Evolutionary conservation across 2,888 invertebrate genomes (phyloP), one percentile per base, ranked within the genome.

Genomic region (Lathronympha strigana): DNA sequence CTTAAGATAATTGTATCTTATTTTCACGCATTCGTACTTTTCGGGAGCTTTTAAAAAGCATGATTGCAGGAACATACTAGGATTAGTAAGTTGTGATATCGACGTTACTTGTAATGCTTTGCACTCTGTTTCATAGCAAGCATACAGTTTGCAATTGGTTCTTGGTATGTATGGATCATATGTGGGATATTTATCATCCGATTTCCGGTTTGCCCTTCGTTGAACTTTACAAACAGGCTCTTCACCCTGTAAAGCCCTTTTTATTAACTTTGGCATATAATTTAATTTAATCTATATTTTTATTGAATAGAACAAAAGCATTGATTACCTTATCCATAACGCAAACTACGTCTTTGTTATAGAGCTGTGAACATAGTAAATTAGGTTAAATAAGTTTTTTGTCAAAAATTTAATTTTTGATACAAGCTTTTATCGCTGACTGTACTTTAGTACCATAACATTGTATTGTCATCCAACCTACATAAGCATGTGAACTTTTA

Each of bases 121-220:
- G 67, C 90, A 90, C 71, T 80, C 73, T n/a, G 71, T 25, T 1
- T 68, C 68, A 3, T 85, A 72, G 66, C 91, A 91, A 61, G 84
- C 81, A 68, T 82, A 89, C 61, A 89, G 79, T 19, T 77, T 49
- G 11, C 76, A 60, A 55, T 81, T 75, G 9, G 72, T 67, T 68
- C 84, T 83, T 31, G 91, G 89, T 68, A 91, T 83, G 69, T 85
- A 89, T 4, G 89, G 89, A 68, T 90, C 87, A 66, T 88, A 81
- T n/a, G 80, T 79, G 6, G 90, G 90, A 19, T 76, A 47, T n/a
- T 74, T 73, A 51, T 72, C 68, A 38, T 72, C 72, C 61, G 66
- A 63, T 61, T 54, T n/a, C n/a, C 55, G 40, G 61, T 76, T 62
- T 83, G 79, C 45, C 82, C 19, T 15, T 36, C 36, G 33, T 1